Evolutionary conservation across 2,888 invertebrate genomes (phyloP).

Genomic region (Catocala nupta): DNA sequence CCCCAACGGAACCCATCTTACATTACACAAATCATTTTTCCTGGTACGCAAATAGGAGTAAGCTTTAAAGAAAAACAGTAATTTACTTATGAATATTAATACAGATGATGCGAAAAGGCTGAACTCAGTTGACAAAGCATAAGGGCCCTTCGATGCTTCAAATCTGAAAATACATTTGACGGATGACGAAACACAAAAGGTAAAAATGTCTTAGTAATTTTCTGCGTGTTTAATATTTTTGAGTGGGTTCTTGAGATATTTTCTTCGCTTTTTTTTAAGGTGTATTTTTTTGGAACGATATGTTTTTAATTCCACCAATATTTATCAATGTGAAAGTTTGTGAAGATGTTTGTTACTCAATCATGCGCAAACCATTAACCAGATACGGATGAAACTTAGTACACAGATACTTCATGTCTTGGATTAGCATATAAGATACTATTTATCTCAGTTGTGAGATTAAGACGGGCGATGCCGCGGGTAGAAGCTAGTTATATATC

Average conservation of each 20-base stretch:
- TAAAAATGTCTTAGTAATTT: slow-evolving; percentile 68
- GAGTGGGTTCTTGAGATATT: slow-evolving; percentile 56
- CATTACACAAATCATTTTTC: slow-evolving; percentile 26
- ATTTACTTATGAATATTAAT: slow-evolving; percentile 87
- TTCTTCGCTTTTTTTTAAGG: slow-evolving; percentile 9
- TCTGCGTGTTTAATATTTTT: slow-evolving; percentile 80
- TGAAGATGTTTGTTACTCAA: too few species aligned
- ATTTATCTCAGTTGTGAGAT: too few species aligned
- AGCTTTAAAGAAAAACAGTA: slow-evolving; percentile 69
- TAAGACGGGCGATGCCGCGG: too few species aligned
- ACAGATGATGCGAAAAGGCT: slow-evolving; percentile 68
- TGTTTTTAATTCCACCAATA: background rate
- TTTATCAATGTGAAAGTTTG: background rate
- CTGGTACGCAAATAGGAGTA: slow-evolving; percentile 30
- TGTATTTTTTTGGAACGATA: slow-evolving; percentile 16
- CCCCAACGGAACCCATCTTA: background rate
- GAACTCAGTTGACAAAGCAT: slow-evolving; percentile 73
- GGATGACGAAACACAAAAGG: slow-evolving; percentile 83
- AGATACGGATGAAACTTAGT: too few species aligned
- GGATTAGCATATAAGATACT: too few species aligned
- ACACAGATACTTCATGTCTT: too few species aligned
- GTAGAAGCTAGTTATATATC: too few species aligned
- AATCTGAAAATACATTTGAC: slow-evolving; percentile 81
- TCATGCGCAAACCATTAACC: too few species aligned
- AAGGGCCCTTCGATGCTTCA: slow-evolving; percentile 65